Base-by-base conservation (phyloP, 2,113 vertebrate genomes). In the Clarias macrocephalus region DNA sequence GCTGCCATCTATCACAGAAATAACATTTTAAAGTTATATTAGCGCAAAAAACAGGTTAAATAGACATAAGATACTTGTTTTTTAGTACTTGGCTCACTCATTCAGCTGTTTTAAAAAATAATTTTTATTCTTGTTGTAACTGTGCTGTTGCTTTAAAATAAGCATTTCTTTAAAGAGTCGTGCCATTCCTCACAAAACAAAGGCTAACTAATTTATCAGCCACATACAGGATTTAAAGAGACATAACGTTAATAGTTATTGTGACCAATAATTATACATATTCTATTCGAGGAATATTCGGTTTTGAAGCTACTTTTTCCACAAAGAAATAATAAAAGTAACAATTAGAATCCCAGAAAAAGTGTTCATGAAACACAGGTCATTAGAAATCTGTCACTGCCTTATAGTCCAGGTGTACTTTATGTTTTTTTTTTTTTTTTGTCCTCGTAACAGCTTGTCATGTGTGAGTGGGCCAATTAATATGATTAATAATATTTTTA, bases 131-230 rank as follows among this genome's bases (percentile, higher is more conserved):
- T 56, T 85, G 62, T 60, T 90, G 83, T 86, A 95, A 95, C 93
- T 93, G 96, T 98, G 97, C 97, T 97, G 97, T 97, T 95, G 30
- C 93, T 96, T 96, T 96, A 97, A 97, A 8, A 96, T 94, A 96
- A 97, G 97, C 97, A 98, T 98, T 48, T 48, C 97, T 98, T 97
- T 96, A 94, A 91, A 92, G 94, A 94, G 93, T 93, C 92, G 93
- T 92, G 92, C 93, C 95, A 60, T 93, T 95, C 93, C 92, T 87
- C 90, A 90, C 89, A 92, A 91, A 92, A 91, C 91, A 92, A 92
- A 91, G 89, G 91, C 92, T 91, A 89, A 85, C 89, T 80, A 83
- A 89, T 93, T 87, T 81, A 76, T 75, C 84, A 93, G 91, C 91
- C 88, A 89, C 88, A 84, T 6, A 85, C 92, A 91, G 86, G 92